A percentile compares a stretch with the other conserved stretches of the same genome.
Evolutionary conservation across 2,888 invertebrate genomes (phyloP).

Genomic region (Nomada ruficornis): DNA sequence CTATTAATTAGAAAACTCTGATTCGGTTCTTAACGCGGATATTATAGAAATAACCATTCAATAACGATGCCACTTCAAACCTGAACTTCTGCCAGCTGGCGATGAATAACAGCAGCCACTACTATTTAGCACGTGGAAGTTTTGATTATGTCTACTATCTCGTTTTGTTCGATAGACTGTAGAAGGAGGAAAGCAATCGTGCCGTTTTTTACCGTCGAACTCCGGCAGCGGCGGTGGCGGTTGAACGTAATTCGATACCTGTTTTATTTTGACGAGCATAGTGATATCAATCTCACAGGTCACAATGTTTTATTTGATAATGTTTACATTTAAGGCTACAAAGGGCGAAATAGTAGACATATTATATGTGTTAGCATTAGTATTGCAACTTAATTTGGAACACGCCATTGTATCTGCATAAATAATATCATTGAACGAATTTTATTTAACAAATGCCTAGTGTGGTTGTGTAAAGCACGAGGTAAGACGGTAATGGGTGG

Average conservation of each 20-base stretch:
- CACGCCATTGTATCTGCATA: neutral
- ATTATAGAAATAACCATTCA: too few relatives aligned
- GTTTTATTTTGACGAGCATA: conserved; percentile 23
- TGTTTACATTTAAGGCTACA: too few relatives aligned
- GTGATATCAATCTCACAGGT: neutral
- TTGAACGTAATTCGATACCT: conserved; percentile 32
- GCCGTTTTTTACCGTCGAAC: neutral
- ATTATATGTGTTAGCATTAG: neutral
- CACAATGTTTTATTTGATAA: neutral
- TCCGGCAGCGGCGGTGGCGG: neutral
- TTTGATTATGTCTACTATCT: too few relatives aligned
- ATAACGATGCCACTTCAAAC: too few relatives aligned
- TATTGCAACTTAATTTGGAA: neutral
- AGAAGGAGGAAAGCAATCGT: too few relatives aligned
- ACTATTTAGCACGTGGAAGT: too few relatives aligned
- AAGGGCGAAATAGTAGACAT: too few relatives aligned
- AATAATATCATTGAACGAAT: neutral
- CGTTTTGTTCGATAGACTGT: neutral
- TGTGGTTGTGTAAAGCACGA: neutral
- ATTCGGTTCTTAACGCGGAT: too few relatives aligned
- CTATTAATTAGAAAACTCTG: too few relatives aligned
- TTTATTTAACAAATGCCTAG: neutral
- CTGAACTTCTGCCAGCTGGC: too few relatives aligned
- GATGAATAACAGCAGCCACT: too few relatives aligned
- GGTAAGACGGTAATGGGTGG: neutral